A percentile compares a stretch with the other conserved stretches of the same genome.
phyloP scores from a whole-genome alignment of 2,113 vertebrate species.

The Syngnathus scovelli region DNA sequence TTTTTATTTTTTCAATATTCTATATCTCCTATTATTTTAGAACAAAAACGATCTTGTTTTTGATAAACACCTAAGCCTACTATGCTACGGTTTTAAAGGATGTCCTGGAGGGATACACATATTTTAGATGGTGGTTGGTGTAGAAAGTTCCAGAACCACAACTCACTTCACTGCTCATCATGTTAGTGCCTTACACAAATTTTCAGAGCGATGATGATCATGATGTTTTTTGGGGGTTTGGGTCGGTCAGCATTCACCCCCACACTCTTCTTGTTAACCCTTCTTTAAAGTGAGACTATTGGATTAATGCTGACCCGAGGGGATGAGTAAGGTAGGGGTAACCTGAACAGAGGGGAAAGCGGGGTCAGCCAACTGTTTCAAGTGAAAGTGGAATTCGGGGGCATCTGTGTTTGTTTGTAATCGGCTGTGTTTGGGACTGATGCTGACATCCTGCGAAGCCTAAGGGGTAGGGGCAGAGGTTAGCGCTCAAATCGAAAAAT shows the following conservation, averaged over 20 bases:
- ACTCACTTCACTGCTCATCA: no score
- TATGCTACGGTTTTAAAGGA: no score
- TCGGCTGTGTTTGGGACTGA: slow-evolving; percentile 56
- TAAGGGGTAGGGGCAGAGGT: slow-evolving; percentile 59
- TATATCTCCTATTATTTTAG: no score
- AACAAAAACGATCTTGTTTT: no score
- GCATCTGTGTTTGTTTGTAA: slow-evolving; percentile 70
- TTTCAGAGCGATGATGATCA: slow-evolving; percentile 12
- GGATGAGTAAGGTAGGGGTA: slow-evolving; percentile 44
- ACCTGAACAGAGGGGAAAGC: slow-evolving; percentile 49
- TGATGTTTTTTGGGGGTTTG: slow-evolving; percentile 14
- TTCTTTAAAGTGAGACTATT: slow-evolving; percentile 56
- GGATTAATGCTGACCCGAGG: slow-evolving; percentile 64
- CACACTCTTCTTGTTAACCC: slow-evolving; percentile 58
- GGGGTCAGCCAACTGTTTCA: slow-evolving; percentile 66
- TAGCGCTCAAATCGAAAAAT: slow-evolving; percentile 19
- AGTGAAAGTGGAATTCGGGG: slow-evolving; percentile 67
- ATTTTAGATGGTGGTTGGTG: no score
- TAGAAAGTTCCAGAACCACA: no score
- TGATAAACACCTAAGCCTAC: no score
- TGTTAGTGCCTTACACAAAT: neutral
- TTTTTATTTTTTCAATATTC: no score
- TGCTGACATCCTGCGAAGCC: slow-evolving; percentile 65
- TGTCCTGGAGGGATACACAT: no score
- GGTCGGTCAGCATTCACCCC: slow-evolving; percentile 32